A percentile compares a stretch with the other conserved stretches of the same genome.
Conservation (phyloP, 1,140 invertebrate genomes). For the Chymomyza costata region DNA sequence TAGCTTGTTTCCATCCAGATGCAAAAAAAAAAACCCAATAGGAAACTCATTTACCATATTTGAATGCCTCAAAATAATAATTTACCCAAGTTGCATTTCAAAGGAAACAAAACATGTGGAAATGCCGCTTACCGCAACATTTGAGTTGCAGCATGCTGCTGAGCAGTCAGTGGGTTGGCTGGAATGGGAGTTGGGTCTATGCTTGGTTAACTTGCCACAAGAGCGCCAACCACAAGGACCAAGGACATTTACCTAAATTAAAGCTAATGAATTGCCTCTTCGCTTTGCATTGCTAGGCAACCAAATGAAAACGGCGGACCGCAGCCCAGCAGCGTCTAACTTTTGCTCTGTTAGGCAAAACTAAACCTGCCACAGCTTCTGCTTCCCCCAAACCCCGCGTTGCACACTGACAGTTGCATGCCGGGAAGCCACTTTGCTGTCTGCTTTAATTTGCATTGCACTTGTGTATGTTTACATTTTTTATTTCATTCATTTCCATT, state of each 20-base stretch:
- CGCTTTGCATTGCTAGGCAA: constrained; percentile 46
- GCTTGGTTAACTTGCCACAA: constrained; percentile 34
- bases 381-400: background rate
- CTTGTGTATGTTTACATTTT: constrained; percentile 72
- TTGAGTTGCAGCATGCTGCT: constrained; percentile 59
- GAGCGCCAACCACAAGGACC: constrained; percentile 67
- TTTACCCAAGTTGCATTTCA: constrained; percentile 35
- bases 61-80: constrained; percentile 57
- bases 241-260: constrained; percentile 74
- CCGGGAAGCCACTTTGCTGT: constrained; percentile 64
- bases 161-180: too few relatives aligned
- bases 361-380: background rate
- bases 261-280: constrained; percentile 73
- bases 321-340: too few relatives aligned
- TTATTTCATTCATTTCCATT: constrained; percentile 71
- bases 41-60: too few relatives aligned
- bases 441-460: constrained; percentile 73
- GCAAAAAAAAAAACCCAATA: too few relatives aligned
- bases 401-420: constrained; percentile 1
- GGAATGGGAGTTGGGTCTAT: background rate
- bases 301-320: too few relatives aligned
- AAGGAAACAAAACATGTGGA: constrained; percentile 31
- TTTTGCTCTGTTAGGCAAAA: too few relatives aligned
- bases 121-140: constrained; percentile 66
- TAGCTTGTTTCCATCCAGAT: too few relatives aligned